These are phyloP conservation scores for Gila robusta DNA, from an alignment of 2,797 vertebrate species.

Conservation along the genomic window DNA sequence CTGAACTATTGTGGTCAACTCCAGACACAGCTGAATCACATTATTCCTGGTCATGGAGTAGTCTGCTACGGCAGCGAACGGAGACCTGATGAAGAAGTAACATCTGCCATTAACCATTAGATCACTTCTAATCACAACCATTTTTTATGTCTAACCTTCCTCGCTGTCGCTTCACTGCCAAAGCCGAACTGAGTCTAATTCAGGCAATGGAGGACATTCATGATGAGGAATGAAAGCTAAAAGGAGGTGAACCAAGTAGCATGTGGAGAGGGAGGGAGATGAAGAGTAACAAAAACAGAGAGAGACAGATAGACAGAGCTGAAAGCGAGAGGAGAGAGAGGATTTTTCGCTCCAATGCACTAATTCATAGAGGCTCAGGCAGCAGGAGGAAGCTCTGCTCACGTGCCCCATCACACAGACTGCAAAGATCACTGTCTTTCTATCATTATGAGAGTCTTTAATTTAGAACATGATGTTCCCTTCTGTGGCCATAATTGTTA, in stretches of 20 bases:
- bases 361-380: constrained; percentile 45
- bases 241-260: constrained; percentile 27
- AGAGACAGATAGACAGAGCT: constrained; percentile 30
- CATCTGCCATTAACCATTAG: constrained; percentile 85
- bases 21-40: constrained; percentile 98
- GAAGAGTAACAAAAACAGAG: constrained; percentile 20
- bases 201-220: constrained; percentile 23
- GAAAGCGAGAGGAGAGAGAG: constrained; percentile 33
- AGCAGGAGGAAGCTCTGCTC: constrained; percentile 36
- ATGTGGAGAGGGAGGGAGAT: constrained; percentile 17
- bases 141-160: constrained; percentile 19
- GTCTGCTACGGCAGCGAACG: constrained; percentile 97
- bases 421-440: constrained; percentile 22
- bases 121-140: constrained; percentile 73
- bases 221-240: constrained; percentile 9
- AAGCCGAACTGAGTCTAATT: constrained; percentile 20
- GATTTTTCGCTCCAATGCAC: constrained; percentile 52
- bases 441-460: constrained; percentile 7
- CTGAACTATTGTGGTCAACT: constrained; percentile 98
- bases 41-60: constrained; percentile 98
- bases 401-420: constrained; percentile 24
- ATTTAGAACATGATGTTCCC: neutral
- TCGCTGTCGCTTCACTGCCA: neutral
- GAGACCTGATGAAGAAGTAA: constrained; percentile 90
- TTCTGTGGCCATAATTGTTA: neutral